Evolutionary conservation across 2,888 invertebrate genomes (phyloP).

Genomic region (Sarcophaga subvicina): DNA sequence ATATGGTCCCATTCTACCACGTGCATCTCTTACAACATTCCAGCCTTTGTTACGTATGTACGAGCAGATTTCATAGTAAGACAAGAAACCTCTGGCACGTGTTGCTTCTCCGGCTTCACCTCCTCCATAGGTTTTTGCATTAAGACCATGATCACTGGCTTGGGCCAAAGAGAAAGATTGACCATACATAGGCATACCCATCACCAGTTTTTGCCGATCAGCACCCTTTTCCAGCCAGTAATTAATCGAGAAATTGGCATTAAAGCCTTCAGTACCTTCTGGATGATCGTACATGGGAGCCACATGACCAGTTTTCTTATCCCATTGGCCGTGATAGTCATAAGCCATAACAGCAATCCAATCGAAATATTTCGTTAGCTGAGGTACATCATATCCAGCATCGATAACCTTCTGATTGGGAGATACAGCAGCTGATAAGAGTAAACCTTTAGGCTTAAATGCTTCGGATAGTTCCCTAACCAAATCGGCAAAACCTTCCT

Average conservation of each 20-base stretch:
- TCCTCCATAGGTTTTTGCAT: slow-evolving; percentile 91
- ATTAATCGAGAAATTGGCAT: slow-evolving; percentile 92
- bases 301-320: slow-evolving; percentile 94
- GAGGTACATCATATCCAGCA: slow-evolving; percentile 91
- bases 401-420: slow-evolving; percentile 92
- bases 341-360: slow-evolving; percentile 97
- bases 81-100: slow-evolving; percentile 91
- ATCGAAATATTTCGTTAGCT: slow-evolving; percentile 89
- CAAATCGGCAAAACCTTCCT: slow-evolving; percentile 88
- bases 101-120: slow-evolving; percentile 95
- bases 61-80: slow-evolving; percentile 95
- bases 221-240: slow-evolving; percentile 94
- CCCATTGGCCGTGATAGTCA: slow-evolving; percentile 96
- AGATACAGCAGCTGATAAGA: slow-evolving; percentile 92
- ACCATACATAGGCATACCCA: slow-evolving; percentile 95
- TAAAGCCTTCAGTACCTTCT: slow-evolving; percentile 88
- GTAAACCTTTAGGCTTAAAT: slow-evolving; percentile 87
- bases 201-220: slow-evolving; percentile 88
- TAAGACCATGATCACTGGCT: slow-evolving; percentile 85
- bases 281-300: slow-evolving; percentile 92
- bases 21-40: slow-evolving; percentile 89
- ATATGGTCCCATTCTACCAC: slow-evolving; percentile 93
- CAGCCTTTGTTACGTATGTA: slow-evolving; percentile 89
- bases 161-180: slow-evolving; percentile 93
- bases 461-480: slow-evolving; percentile 88